Conservation (phyloP, 2,797 vertebrate genomes). For the Lycodopsis pacificus region DNA sequence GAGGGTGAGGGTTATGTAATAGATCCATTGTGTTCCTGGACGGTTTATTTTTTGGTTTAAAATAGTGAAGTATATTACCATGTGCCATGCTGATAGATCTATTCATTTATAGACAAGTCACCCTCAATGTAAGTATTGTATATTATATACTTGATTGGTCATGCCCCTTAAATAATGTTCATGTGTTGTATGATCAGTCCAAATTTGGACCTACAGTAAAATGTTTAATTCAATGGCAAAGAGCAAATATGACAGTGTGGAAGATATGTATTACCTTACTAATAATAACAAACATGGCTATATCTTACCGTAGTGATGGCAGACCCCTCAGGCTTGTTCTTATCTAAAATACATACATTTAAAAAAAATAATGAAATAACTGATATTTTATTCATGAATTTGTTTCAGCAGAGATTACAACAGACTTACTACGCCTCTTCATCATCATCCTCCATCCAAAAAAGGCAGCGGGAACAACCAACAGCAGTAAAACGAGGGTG, state of each 20-base stretch:
- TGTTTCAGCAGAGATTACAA: not conserved
- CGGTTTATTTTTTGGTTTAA: not conserved
- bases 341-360: constrained; percentile 24
- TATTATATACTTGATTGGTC: not conserved
- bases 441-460: constrained; percentile 22
- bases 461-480: constrained; percentile 10
- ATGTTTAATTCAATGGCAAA: not conserved
- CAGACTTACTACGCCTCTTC: constrained; percentile 23
- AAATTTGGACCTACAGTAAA: not conserved
- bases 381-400: not conserved
- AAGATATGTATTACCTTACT: not conserved
- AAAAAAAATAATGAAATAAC: not conserved
- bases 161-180: not conserved
- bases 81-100: not conserved
- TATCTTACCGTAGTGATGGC: constrained; percentile 27
- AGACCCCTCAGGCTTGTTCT: not conserved
- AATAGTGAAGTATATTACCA: not conserved
- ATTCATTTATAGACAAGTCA: not conserved
- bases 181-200: not conserved
- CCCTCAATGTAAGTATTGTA: not conserved
- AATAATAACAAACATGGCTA: not conserved
- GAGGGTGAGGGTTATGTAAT: not conserved
- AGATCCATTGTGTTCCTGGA: not conserved
- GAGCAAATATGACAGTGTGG: not conserved
- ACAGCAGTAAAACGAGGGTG: not conserved